Conservation (phyloP, 2,888 invertebrate genomes). For the Nephrotoma guestfalica region DNA sequence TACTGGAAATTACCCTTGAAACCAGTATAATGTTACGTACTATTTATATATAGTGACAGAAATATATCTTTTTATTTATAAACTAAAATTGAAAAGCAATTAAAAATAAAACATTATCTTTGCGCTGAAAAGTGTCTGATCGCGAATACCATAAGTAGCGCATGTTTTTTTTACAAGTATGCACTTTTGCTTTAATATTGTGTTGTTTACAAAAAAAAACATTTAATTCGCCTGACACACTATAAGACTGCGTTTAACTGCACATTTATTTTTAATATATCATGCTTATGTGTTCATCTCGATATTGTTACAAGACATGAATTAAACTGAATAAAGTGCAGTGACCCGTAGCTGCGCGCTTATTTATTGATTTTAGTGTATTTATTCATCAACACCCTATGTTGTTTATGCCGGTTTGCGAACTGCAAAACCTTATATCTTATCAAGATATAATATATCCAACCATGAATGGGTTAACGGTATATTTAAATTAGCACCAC, state of each 20-base stretch:
- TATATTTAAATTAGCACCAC: background rate
- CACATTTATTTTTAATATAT: background rate
- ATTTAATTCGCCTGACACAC: background rate
- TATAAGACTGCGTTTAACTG: background rate
- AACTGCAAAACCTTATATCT: background rate
- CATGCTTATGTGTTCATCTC: background rate
- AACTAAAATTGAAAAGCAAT: background rate
- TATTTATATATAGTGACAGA: too few species aligned
- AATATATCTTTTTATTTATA: background rate
- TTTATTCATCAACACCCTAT: background rate
- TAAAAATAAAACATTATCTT: background rate
- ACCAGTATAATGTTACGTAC: too few species aligned
- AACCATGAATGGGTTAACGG: background rate
- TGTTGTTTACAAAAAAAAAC: background rate
- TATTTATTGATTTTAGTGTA: background rate
- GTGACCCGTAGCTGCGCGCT: background rate
- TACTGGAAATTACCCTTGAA: too few species aligned
- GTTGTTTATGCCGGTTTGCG: background rate
- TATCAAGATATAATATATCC: too few species aligned
- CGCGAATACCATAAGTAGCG: background rate
- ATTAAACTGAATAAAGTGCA: background rate
- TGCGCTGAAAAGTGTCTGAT: background rate
- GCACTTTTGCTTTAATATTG: background rate
- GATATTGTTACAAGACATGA: background rate
- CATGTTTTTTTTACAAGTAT: background rate